A percentile compares a stretch with the other conserved stretches of the same genome.
Conservation (phyloP, 2,113 vertebrate species). For the Motacilla alba region DNA sequence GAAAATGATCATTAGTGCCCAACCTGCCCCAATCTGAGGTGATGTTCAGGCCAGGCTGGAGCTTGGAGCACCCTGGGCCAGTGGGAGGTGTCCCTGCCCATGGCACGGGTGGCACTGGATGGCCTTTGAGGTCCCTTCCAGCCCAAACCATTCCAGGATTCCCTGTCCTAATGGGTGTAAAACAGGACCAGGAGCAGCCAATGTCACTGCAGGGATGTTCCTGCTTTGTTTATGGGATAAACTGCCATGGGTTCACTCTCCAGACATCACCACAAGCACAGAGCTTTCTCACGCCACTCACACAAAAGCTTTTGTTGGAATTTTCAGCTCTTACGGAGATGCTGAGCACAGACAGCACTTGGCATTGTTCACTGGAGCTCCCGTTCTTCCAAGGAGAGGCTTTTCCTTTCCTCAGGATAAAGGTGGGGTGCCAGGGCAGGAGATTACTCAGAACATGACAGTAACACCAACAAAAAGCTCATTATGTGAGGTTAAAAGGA, state of each 20-base stretch:
- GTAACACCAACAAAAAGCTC: neutral
- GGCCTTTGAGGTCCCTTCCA: neutral
- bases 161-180: accelerated
- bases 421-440: neutral
- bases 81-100: neutral
- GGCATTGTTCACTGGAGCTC: neutral
- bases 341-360: neutral
- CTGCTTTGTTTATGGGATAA: neutral
- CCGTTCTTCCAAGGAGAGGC: neutral
- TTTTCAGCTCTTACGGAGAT: neutral
- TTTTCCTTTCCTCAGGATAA: neutral
- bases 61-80: neutral
- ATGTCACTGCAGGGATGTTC: neutral
- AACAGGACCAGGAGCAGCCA: neutral
- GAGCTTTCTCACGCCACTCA: neutral
- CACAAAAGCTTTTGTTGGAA: neutral
- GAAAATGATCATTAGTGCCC: neutral
- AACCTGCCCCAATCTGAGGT: neutral
- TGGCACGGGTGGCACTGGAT: neutral
- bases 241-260: accelerated
- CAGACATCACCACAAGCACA: neutral
- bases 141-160: neutral
- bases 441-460: neutral
- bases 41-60: neutral
- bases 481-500: neutral